Evolutionary conservation across 2,797 vertebrate species (phyloP).

Genomic region (Pangasius macronema): DNA sequence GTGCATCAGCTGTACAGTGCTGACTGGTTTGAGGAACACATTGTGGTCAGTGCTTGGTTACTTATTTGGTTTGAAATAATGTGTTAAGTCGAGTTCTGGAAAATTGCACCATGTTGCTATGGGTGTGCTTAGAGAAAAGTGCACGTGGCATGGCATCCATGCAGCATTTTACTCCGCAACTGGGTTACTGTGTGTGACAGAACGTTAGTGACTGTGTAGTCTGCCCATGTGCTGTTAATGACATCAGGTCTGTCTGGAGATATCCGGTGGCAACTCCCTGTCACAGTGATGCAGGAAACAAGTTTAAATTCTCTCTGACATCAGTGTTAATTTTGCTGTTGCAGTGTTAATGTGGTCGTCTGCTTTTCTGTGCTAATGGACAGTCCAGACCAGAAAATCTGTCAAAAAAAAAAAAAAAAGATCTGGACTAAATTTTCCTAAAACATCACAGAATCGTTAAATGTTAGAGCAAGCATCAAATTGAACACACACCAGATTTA

Average conservation of each 20-base stretch:
- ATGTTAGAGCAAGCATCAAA: not conserved
- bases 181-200: not conserved
- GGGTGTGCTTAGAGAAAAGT: conserved; percentile 30
- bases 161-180: conserved; percentile 30
- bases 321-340: not conserved
- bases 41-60: not conserved
- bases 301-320: too few relatives aligned
- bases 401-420: not conserved
- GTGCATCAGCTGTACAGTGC: not conserved
- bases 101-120: not conserved
- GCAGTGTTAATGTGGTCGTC: not conserved
- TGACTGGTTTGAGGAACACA: not conserved
- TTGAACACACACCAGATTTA: not conserved
- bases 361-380: not conserved
- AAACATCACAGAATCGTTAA: not conserved
- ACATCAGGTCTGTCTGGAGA: conserved; percentile 10
- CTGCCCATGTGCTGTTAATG: not conserved
- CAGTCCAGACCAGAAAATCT: not conserved
- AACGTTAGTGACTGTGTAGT: not conserved
- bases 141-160: conserved; percentile 1
- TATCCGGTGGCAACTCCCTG: not conserved
- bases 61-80: conserved; percentile 6
- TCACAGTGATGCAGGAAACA: not conserved
- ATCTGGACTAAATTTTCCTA: not conserved
- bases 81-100: not conserved